Evolutionary conservation across 2,113 vertebrate genomes (phyloP).

Genomic region (Emydocephalus ijimae): DNA sequence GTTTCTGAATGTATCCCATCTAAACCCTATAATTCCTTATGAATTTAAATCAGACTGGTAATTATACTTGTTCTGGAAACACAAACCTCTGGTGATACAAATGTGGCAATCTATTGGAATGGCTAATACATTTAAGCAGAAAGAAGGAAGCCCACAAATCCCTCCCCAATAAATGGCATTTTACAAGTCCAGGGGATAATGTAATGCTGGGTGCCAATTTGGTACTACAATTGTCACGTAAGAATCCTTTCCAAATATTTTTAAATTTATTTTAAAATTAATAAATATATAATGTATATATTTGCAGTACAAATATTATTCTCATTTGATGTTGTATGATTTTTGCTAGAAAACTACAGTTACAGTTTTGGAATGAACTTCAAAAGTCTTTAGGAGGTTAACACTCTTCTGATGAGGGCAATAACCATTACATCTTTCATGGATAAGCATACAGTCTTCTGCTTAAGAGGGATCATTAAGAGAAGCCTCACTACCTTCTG

Average conservation of each 20-base stretch:
- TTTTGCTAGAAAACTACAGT: background rate
- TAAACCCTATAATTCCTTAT: slow-evolving; percentile 22
- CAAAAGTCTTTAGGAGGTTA: background rate
- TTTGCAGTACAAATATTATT: background rate
- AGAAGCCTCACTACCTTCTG: background rate
- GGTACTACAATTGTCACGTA: background rate
- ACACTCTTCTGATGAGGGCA: background rate
- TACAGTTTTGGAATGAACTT: background rate
- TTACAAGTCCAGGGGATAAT: background rate
- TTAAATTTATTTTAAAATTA: background rate
- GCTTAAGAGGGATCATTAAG: background rate
- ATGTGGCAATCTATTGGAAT: background rate
- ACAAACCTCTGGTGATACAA: background rate
- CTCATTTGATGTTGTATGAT: background rate
- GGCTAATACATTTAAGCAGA: background rate
- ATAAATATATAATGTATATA: background rate
- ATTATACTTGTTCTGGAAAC: slow-evolving; percentile 15
- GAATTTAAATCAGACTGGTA: slow-evolving; percentile 26
- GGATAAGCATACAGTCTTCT: background rate
- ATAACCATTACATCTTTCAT: background rate
- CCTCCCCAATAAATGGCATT: background rate
- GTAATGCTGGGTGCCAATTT: background rate
- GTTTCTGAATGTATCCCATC: slow-evolving; percentile 1
- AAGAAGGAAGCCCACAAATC: background rate
- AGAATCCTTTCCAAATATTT: background rate